Percentiles rank a stretch among this genome's conserved stretches.
Evolutionary conservation across 2,797 vertebrate genomes (phyloP).

Genomic region (Acanthornis magna): DNA sequence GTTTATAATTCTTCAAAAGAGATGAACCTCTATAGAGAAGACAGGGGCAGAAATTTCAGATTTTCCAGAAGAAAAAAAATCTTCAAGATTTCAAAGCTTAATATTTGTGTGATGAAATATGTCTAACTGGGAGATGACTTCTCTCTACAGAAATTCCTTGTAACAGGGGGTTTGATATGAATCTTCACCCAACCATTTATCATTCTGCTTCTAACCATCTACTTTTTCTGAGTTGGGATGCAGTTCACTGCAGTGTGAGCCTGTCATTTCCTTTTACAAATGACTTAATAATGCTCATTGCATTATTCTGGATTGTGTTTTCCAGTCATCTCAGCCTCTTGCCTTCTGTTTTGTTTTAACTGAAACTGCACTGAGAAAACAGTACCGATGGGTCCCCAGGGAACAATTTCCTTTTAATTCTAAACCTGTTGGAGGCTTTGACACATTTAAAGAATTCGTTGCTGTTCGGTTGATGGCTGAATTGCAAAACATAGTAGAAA

Average conservation of each 20-base stretch:
- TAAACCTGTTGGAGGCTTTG: not conserved
- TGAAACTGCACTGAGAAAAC: not conserved
- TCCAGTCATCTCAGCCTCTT: not conserved
- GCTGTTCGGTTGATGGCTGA: not conserved
- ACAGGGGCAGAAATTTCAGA: not conserved
- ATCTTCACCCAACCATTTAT: not conserved
- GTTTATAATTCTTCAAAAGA: not conserved
- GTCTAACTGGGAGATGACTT: not conserved
- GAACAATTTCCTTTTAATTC: not conserved
- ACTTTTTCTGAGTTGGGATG: not conserved
- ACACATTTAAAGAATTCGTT: not conserved
- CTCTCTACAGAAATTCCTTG: not conserved
- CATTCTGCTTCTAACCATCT: not conserved
- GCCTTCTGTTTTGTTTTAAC: not conserved
- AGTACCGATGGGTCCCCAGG: not conserved
- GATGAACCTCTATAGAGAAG: not conserved
- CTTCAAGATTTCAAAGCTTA: not conserved
- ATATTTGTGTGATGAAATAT: not conserved
- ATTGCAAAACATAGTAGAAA: not conserved
- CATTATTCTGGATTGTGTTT: not conserved
- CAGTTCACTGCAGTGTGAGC: not conserved
- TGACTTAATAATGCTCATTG: not conserved
- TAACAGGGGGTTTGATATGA: not conserved
- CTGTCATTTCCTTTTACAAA: not conserved
- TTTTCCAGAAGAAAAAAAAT: not conserved